A percentile compares a stretch with the other conserved stretches of the same genome.
phyloP scores from a whole-genome alignment of 2,888 invertebrate species.

The Amaurobius ferox region DNA sequence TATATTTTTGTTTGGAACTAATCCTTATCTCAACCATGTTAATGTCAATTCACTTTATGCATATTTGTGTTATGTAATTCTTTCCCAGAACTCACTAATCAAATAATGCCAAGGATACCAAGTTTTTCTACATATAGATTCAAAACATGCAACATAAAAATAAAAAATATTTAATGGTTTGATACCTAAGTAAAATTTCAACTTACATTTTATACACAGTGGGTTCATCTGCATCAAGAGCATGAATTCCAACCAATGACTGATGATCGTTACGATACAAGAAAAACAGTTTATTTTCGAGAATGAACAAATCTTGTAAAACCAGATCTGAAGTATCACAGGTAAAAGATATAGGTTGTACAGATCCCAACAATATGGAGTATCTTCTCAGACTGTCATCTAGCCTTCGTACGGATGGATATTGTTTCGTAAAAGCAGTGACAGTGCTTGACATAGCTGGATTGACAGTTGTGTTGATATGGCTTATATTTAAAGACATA shows the following conservation, averaged over 20 bases:
- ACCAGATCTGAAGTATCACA: conserved; percentile 27
- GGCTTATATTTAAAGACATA: conserved; percentile 29
- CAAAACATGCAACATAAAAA: no score
- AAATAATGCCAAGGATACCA: no score
- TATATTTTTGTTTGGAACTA: no score
- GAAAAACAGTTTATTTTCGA: conserved; percentile 47
- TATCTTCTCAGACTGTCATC: conserved; percentile 15
- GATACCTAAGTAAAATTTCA: no score
- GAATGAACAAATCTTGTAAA: conserved; percentile 33
- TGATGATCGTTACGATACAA: background rate
- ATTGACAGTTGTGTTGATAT: background rate
- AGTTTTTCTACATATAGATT: no score
- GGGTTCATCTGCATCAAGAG: conserved; percentile 25
- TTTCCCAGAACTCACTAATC: no score
- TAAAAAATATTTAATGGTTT: no score
- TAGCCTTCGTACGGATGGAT: conserved; percentile 42
- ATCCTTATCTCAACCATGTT: no score
- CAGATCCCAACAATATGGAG: conserved; percentile 12
- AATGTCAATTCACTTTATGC: no score
- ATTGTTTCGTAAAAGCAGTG: conserved; percentile 61
- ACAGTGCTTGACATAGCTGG: background rate
- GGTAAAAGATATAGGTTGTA: conserved; percentile 23
- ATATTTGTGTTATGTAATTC: no score
- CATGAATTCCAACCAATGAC: conserved; percentile 35
- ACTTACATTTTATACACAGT: conserved; percentile 31